phyloP scores from a whole-genome alignment of 2,113 vertebrate species.

The Macquaria ambigua region DNA sequence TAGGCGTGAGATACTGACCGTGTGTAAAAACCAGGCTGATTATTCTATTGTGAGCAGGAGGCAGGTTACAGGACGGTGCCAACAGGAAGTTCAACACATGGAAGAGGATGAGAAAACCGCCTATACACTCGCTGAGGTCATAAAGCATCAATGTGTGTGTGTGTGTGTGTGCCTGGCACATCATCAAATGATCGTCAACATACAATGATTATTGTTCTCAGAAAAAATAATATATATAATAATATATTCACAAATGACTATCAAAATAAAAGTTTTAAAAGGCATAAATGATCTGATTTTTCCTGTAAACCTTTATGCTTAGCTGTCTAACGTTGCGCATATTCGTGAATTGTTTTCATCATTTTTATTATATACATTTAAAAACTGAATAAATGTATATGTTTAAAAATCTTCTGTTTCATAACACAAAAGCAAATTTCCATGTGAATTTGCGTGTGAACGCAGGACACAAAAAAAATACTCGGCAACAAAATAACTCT shows the following conservation, averaged over 20 bases:
- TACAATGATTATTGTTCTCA: background rate
- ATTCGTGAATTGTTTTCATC: background rate
- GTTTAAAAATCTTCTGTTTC: background rate
- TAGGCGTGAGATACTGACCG: conserved; percentile 17
- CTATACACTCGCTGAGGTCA: conserved; percentile 51
- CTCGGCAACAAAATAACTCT: conserved; percentile 11
- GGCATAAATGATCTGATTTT: background rate
- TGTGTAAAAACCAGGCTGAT: background rate
- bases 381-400: background rate
- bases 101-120: conserved; percentile 57
- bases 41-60: conserved; percentile 27
- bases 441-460: conserved; percentile 14
- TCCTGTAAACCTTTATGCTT: background rate
- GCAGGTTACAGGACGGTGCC: conserved; percentile 12
- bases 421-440: background rate
- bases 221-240: background rate
- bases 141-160: conserved; percentile 55
- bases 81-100: conserved; percentile 84
- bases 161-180: background rate
- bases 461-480: conserved; percentile 3
- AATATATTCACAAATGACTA: background rate
- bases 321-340: background rate
- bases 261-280: background rate
- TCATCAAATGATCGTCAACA: background rate
- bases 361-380: background rate